Evolutionary conservation across 2,113 vertebrate species (phyloP).

Genomic region (Pomatorhinus ruficollis): DNA sequence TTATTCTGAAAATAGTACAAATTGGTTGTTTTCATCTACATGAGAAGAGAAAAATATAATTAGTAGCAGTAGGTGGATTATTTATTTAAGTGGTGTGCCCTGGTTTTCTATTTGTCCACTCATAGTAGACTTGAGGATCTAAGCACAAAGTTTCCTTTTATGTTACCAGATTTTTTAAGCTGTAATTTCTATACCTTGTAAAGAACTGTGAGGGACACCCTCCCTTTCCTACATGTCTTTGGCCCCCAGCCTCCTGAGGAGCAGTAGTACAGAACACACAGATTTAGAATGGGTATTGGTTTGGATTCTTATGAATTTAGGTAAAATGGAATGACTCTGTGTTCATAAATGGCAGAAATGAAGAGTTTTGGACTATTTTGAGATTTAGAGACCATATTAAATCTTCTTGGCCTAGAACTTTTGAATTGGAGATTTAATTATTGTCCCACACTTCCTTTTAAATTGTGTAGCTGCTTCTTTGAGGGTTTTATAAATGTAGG

Average conservation of each 20-base stretch:
- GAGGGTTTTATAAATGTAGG: background rate
- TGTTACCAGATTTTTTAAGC: background rate
- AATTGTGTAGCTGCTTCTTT: background rate
- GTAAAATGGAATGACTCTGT: background rate
- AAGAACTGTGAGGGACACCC: background rate
- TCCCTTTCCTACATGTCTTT: background rate
- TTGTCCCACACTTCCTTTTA: background rate
- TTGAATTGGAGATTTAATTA: background rate
- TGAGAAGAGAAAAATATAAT: slow-evolving; percentile 7
- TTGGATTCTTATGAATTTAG: background rate
- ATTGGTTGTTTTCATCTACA: slow-evolving; percentile 5
- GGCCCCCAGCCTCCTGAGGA: background rate
- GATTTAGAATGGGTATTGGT: background rate
- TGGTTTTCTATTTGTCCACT: slow-evolving; percentile 16
- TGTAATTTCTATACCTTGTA: background rate
- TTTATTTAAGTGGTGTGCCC: slow-evolving; percentile 2
- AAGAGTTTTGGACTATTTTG: background rate
- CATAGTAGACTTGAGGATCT: background rate
- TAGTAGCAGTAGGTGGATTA: background rate
- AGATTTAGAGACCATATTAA: background rate
- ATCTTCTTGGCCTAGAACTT: background rate
- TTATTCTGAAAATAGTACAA: slow-evolving; percentile 15
- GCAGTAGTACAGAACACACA: background rate
- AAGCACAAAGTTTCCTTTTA: background rate
- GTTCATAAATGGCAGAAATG: background rate